Evolutionary conservation across 2,888 invertebrate species (phyloP).

Genomic region (Pocota personata): DNA sequence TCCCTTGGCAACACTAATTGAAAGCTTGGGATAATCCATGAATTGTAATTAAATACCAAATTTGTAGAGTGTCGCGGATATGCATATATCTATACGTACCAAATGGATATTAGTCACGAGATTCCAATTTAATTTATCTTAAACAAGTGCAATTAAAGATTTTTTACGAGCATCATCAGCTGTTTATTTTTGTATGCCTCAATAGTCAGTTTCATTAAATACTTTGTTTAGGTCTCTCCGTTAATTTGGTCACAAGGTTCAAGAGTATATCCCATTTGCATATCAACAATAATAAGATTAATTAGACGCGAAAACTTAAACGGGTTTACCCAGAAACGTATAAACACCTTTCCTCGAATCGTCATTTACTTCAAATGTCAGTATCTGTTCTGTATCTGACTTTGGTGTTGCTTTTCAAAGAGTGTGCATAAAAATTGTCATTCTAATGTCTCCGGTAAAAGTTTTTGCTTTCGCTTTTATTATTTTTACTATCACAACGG

Average conservation of each 20-base stretch:
- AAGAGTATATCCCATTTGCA: constrained; percentile 47
- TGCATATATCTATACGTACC: not conserved
- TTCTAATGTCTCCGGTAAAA: constrained; percentile 30
- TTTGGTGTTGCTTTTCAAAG: constrained; percentile 49
- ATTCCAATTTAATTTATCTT: not conserved
- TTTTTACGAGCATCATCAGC: not conserved
- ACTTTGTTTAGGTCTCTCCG: constrained; percentile 11
- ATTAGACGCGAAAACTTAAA: constrained; percentile 58
- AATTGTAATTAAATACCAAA: no score
- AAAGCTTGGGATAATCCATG: no score
- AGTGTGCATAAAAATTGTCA: constrained; percentile 29
- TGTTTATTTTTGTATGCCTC: not conserved
- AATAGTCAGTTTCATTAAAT: not conserved
- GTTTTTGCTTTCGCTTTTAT: constrained; percentile 25
- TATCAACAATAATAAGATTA: constrained; percentile 62
- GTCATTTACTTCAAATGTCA: constrained; percentile 58
- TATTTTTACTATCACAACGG: constrained; percentile 8
- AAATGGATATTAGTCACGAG: not conserved
- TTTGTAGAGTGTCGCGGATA: no score
- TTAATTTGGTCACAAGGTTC: constrained; percentile 32
- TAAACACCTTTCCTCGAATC: constrained; percentile 50
- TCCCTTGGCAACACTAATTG: no score
- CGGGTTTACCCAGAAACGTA: constrained; percentile 58
- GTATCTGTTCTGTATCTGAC: constrained; percentile 57
- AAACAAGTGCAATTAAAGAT: not conserved